phyloP scores from a whole-genome alignment of 2,888 invertebrate species.

The Coelinius sp. region DNA sequence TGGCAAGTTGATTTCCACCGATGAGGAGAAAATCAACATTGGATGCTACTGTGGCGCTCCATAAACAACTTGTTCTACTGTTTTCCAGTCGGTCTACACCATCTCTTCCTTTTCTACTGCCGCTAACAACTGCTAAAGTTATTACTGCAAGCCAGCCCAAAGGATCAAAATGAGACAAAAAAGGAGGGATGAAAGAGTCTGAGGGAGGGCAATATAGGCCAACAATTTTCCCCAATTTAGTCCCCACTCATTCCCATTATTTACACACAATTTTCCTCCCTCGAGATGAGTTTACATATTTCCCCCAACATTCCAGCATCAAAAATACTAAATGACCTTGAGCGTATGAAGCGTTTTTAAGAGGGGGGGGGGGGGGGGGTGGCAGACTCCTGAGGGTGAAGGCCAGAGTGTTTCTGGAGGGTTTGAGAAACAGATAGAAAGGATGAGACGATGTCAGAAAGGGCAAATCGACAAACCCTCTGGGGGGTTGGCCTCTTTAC shows the following conservation, averaged over 20 bases:
- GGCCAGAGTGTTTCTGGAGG: constrained; percentile 18
- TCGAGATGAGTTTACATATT: neutral
- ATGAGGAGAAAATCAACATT: neutral
- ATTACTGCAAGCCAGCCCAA: neutral
- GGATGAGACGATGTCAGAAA: constrained; percentile 2
- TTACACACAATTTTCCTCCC: neutral
- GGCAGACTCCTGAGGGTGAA: constrained; percentile 27
- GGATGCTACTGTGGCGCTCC: neutral
- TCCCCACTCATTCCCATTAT: neutral
- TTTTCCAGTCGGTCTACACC: neutral
- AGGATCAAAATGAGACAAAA: neutral
- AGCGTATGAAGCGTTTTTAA: neutral
- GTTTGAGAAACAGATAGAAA: neutral
- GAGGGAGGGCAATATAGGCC: neutral
- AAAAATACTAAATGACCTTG: neutral
- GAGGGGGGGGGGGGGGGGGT: neutral
- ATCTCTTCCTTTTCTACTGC: constrained; percentile 20
- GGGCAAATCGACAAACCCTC: constrained; percentile 32
- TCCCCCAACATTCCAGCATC: neutral
- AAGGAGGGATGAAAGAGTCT: neutral
- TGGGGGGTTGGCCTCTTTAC: constrained; percentile 27
- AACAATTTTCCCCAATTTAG: neutral
- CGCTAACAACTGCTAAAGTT: too few relatives aligned
- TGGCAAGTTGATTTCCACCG: neutral
- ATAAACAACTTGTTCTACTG: neutral